Evolutionary conservation across 1,140 invertebrate species (phyloP).

Genomic region (Drosophila sturtevanti): DNA sequence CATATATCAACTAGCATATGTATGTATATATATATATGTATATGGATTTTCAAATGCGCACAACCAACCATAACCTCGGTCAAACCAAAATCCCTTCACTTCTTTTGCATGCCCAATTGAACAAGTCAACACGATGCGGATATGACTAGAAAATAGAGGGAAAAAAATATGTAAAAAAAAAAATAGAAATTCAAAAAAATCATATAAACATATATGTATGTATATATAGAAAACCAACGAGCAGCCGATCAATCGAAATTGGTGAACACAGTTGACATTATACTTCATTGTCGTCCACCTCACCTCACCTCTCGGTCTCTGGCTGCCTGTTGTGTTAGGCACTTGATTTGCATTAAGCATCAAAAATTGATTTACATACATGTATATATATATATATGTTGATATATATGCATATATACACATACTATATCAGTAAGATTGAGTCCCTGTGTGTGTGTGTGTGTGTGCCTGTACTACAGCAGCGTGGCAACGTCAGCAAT

Average conservation of each 20-base stretch:
- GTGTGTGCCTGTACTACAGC: background rate
- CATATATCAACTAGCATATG: background rate
- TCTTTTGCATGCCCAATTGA: constrained; percentile 9
- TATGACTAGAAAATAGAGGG: background rate
- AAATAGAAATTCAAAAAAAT: too few species aligned
- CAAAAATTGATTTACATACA: constrained; percentile 15
- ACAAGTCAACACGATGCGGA: constrained; percentile 7
- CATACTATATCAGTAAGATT: too few species aligned
- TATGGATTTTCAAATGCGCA: background rate
- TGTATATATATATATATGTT: background rate
- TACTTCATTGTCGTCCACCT: background rate
- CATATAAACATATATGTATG: too few species aligned
- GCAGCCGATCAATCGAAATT: background rate
- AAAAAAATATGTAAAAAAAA: too few species aligned
- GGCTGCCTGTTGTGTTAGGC: constrained; percentile 3
- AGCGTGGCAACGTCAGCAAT: background rate
- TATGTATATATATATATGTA: too few species aligned
- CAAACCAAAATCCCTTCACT: constrained; percentile 1
- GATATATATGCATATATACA: constrained; percentile 4
- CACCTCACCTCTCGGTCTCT: background rate
- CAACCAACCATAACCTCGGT: background rate
- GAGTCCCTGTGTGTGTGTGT: background rate
- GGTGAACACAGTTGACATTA: constrained; percentile 8
- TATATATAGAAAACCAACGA: too few species aligned
- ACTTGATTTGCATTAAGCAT: constrained; percentile 14